Conservation (phyloP, 2,888 invertebrate species). For the Cantharis nigra region DNA sequence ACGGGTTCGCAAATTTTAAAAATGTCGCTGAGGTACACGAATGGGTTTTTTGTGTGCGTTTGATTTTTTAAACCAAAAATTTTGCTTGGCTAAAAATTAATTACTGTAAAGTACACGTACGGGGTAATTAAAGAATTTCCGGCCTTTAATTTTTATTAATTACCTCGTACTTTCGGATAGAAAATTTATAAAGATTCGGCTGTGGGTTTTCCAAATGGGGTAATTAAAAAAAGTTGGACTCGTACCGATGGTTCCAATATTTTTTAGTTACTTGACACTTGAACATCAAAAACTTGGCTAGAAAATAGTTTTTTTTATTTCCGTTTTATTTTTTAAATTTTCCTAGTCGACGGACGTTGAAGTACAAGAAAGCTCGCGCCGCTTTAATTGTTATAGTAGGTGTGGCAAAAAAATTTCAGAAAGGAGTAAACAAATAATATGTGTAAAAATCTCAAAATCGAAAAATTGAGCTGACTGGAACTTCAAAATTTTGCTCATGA, state of each 20-base stretch:
- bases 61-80: background rate
- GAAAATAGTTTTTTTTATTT: background rate
- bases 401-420: background rate
- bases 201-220: background rate
- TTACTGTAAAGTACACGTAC: background rate
- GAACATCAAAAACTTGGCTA: background rate
- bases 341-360: background rate
- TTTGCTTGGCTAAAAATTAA: background rate
- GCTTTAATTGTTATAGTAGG: background rate
- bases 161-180: background rate
- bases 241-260: background rate
- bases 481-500: background rate
- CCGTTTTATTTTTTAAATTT: too few species aligned
- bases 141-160: background rate
- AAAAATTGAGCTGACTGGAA: too few species aligned
- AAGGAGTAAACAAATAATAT: background rate
- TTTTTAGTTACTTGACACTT: background rate
- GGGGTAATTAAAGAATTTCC: background rate
- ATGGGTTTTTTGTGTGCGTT: background rate
- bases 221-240: too few species aligned
- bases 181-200: background rate
- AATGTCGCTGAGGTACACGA: conserved; percentile 71
- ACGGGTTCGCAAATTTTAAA: conserved; percentile 78
- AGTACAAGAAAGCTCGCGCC: background rate
- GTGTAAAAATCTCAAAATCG: too few species aligned